phyloP scores from a whole-genome alignment of 2,888 invertebrate species.

The Machimus rusticus region DNA sequence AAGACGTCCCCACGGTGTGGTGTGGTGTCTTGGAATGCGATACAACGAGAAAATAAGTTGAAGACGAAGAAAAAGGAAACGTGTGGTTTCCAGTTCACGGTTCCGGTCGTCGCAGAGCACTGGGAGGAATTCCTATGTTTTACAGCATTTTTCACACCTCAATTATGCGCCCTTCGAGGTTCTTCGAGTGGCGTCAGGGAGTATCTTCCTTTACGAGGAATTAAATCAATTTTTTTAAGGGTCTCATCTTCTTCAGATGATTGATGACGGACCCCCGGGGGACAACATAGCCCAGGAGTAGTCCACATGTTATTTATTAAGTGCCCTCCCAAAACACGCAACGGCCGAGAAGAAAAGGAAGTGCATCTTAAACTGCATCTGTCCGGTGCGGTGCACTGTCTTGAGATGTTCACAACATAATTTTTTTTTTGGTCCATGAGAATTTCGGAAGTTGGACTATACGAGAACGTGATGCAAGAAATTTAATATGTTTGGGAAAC shows the following conservation, averaged over 20 bases:
- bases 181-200: not conserved
- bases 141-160: not conserved
- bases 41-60: not conserved
- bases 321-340: not conserved
- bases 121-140: not conserved
- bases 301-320: not conserved
- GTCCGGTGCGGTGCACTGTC: not conserved
- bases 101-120: not conserved
- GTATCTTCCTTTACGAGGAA: not conserved
- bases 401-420: not conserved
- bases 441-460: not conserved
- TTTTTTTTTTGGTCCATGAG: not conserved
- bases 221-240: not conserved
- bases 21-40: not conserved
- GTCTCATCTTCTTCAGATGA: not conserved
- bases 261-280: not conserved
- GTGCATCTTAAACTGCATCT: not conserved
- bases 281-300: not conserved
- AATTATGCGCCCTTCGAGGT: not conserved
- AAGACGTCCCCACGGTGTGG: not conserved
- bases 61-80: not conserved
- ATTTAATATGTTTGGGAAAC: not conserved
- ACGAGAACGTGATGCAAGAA: not conserved
- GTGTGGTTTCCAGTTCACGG: not conserved
- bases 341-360: not conserved